These are phyloP conservation scores for Cotesia chilonis DNA, from an alignment of 1,140 invertebrate genomes.

Conservation along the genomic window DNA sequence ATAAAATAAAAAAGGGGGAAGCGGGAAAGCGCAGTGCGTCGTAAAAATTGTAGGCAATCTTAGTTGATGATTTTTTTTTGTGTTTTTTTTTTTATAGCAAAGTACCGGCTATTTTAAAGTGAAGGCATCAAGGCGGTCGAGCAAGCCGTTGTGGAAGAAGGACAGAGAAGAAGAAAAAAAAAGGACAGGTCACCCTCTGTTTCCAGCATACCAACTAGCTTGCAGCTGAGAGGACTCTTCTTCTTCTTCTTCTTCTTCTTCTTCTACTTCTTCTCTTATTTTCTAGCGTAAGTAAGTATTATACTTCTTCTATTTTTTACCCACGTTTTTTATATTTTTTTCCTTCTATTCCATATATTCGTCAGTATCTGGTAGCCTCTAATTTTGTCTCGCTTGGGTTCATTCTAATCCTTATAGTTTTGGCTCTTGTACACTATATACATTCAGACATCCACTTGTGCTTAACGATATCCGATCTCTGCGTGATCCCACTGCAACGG, in stretches of 20 bases:
- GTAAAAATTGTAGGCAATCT: constrained; percentile 19
- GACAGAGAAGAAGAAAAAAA: not conserved
- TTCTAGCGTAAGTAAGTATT: too few species aligned
- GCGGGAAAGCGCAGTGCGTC: constrained; percentile 23
- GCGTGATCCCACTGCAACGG: constrained; percentile 18
- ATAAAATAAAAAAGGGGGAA: constrained; percentile 8
- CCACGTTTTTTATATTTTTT: not conserved
- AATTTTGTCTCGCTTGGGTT: too few species aligned
- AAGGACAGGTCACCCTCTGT: constrained; percentile 24
- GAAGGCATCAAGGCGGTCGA: constrained; percentile 16
- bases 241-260: constrained; percentile 11
- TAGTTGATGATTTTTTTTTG: constrained; percentile 4
- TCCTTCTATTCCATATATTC: not conserved
- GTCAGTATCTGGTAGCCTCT: not conserved
- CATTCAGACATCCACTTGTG: constrained; percentile 11
- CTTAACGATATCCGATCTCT: constrained; percentile 23
- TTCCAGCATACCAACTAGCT: constrained; percentile 26
- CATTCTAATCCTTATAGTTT: too few species aligned
- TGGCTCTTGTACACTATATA: not conserved
- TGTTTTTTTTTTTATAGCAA: constrained; percentile 25
- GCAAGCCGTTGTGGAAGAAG: constrained; percentile 5
- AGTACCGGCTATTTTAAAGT: constrained; percentile 26
- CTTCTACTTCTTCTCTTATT: not conserved
- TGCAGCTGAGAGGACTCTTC: constrained; percentile 29
- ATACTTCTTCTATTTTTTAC: not conserved